phyloP scores from a whole-genome alignment of 2,888 invertebrate genomes.

The Metallyticus violacea region DNA sequence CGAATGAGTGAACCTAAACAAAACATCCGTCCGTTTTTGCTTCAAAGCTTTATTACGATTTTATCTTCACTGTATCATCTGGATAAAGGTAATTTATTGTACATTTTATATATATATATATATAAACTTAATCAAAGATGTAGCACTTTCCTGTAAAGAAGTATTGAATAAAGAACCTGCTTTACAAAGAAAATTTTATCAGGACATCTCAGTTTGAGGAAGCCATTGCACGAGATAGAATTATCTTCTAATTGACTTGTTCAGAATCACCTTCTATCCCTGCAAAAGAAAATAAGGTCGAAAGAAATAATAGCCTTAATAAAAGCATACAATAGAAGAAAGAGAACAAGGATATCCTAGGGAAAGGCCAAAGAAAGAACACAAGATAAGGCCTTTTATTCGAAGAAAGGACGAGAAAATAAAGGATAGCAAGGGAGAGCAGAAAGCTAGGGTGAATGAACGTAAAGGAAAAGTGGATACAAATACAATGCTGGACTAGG shows the following conservation, averaged over 20 bases:
- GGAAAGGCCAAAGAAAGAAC: not conserved
- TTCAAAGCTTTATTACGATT: too few relatives aligned
- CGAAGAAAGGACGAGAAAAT: not conserved
- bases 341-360: not conserved
- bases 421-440: not conserved
- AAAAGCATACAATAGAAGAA: not conserved
- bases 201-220: not conserved
- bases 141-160: not conserved
- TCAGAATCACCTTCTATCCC: not conserved
- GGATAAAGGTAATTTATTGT: too few relatives aligned
- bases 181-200: not conserved
- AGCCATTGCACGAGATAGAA: not conserved
- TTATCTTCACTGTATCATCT: too few relatives aligned
- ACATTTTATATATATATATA: too few relatives aligned
- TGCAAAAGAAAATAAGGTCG: not conserved
- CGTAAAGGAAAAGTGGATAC: not conserved
- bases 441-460: not conserved
- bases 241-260: not conserved
- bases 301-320: not conserved
- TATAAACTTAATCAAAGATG: too few relatives aligned
- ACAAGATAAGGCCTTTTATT: not conserved
- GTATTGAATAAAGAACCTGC: not conserved
- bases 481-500: not conserved
- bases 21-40: too few relatives aligned
- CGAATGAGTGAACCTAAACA: too few relatives aligned